Percentiles rank a stretch among this genome's conserved stretches.
These are phyloP conservation scores for Daphoenositta chrysoptera DNA, from an alignment of 2,113 vertebrate species.

Conservation along the genomic window DNA sequence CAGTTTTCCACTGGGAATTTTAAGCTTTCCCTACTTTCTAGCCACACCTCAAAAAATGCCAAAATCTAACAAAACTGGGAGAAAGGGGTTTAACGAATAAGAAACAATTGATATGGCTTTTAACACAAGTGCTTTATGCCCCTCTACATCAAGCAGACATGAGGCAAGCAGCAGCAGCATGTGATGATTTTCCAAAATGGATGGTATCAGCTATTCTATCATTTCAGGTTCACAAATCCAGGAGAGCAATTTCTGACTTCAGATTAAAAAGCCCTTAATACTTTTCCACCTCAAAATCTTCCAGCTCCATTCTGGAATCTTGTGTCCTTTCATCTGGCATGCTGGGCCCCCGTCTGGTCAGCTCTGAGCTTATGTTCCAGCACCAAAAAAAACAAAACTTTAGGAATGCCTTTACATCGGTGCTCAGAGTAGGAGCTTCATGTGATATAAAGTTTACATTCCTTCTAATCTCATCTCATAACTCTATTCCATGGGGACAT, in stretches of 20 bases:
- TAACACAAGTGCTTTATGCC: neutral
- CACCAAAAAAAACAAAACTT: neutral
- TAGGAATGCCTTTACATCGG: neutral
- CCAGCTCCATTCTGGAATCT: neutral
- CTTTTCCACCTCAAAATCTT: neutral
- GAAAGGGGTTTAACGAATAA: neutral
- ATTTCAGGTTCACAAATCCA: neutral
- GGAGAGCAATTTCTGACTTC: neutral
- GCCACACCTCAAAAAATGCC: neutral
- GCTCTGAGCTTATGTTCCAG: neutral
- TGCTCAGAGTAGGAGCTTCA: neutral
- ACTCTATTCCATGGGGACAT: constrained; percentile 51
- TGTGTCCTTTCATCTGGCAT: neutral
- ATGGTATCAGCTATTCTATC: neutral
- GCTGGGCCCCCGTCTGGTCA: neutral
- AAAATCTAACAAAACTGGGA: neutral
- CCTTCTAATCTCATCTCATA: constrained; percentile 63
- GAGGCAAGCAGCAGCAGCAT: neutral
- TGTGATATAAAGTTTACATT: constrained; percentile 23
- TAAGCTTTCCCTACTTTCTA: neutral
- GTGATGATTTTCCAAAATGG: neutral
- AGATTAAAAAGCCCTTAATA: neutral
- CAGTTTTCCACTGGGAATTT: neutral
- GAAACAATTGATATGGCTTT: neutral
- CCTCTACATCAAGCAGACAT: neutral